Evolutionary conservation across 2,113 vertebrate genomes (phyloP), one percentile per base, ranked within the genome.

Genomic region (Petroica traversi): DNA sequence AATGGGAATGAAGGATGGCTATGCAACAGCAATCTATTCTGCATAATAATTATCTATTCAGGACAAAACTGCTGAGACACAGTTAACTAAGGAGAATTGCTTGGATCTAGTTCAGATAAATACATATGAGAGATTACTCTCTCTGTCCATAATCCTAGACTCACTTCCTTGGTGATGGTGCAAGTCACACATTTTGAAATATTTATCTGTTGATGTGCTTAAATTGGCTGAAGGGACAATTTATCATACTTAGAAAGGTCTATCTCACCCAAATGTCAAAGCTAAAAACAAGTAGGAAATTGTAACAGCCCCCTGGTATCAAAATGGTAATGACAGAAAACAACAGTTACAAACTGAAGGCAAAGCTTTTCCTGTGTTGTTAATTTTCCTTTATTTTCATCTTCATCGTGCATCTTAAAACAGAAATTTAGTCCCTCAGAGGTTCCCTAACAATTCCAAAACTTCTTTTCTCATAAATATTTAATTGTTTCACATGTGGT

Each of bases 41-140:
- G 73, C 82, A 88, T 85, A 77, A 74, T 92, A 95, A 96, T 93
- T 87, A 69, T 75, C 78, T 95, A 82, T 92, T 87, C 68, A 90
- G 46, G 41, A 88, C 52, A 85, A 92, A 96, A 94, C 77, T 93
- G 89, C 85, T 90, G 80, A 96, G 84, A 85, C 41, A 71, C 84
- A 87, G 91, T 92, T 96, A 93, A 95, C 72, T 71, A 79, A 79
- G 25, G 83, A 85, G 63, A 83, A 92, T 57, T 78, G 41, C 69
- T 77, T 94, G 78, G 62, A 84, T 67, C 54, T 57, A 67, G 19
- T 74, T 90, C 85, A 85, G 88, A 91, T 79, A 64, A 73, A 76
- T 45, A 80, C 22, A 15, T 34, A 71, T 43, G 52, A 82, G 38
- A 91, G 61, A 76, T 40, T 85, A 52, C 49, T 90, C 52, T 59